A percentile compares a stretch with the other conserved stretches of the same genome.
Conservation (phyloP, 2,797 vertebrate genomes). For the Aselliscus stoliczkanus region DNA sequence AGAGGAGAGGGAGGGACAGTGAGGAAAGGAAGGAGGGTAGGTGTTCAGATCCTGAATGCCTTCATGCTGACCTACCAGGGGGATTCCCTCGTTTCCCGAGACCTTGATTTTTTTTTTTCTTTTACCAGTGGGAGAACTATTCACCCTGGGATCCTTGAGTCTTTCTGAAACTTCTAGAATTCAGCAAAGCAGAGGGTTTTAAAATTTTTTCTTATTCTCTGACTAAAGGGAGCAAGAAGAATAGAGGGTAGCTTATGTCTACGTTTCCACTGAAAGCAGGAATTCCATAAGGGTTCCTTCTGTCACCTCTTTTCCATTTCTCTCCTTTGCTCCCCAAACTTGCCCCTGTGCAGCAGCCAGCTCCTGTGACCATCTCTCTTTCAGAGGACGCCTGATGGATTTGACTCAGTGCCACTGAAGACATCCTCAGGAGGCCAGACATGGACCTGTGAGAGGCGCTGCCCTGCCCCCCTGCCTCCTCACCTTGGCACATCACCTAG, state of each 20-base stretch:
- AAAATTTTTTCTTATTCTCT: neutral
- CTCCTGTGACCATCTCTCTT: constrained; percentile 60
- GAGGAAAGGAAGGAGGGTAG: neutral
- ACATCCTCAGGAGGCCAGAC: constrained; percentile 85
- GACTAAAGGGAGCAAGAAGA: neutral
- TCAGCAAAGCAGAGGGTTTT: neutral
- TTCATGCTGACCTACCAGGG: neutral
- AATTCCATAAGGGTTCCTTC: constrained; percentile 31
- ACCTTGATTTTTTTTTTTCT: neutral
- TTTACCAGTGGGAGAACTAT: neutral
- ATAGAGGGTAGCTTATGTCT: neutral
- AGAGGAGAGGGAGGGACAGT: neutral
- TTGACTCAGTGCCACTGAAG: constrained; percentile 95
- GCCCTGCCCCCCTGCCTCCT: neutral
- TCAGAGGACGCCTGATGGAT: constrained; percentile 94
- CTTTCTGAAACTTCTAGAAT: constrained; percentile 2
- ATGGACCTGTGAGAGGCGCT: constrained; percentile 80
- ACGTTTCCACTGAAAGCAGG: neutral
- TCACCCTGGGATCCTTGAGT: neutral
- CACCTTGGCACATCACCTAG: neutral
- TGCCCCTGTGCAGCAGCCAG: constrained; percentile 40
- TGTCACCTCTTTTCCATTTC: constrained; percentile 47
- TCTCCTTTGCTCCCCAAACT: constrained; percentile 31
- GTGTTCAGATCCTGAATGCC: neutral
- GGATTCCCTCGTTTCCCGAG: neutral